Conservation (phyloP, 2,113 vertebrate genomes). For the Pipra filicauda region DNA sequence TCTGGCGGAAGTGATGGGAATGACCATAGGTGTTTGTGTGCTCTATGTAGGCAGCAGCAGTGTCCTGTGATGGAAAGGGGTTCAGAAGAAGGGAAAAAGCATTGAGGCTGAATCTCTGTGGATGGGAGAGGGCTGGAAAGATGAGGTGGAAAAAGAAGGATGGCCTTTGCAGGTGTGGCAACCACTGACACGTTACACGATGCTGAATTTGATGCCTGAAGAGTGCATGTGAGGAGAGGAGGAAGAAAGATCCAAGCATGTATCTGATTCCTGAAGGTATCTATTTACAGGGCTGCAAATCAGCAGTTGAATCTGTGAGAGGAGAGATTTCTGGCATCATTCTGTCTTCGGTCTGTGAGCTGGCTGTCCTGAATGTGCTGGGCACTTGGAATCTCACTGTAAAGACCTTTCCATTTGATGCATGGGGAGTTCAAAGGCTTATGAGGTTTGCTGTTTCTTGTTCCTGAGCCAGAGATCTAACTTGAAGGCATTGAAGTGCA, state of each 20-base stretch:
- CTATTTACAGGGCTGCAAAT: background rate
- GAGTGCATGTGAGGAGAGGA: background rate
- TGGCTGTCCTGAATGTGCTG: background rate
- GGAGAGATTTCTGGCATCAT: background rate
- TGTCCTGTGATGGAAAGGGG: background rate
- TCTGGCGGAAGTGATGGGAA: rapidly evolving
- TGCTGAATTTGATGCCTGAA: background rate
- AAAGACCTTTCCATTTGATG: background rate
- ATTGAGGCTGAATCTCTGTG: background rate
- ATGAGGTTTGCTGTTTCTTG: background rate
- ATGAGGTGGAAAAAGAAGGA: background rate
- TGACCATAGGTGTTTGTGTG: background rate
- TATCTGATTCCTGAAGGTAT: background rate
- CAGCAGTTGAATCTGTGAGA: background rate
- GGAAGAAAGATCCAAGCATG: background rate
- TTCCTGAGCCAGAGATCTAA: background rate
- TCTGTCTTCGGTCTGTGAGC: background rate
- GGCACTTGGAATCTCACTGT: background rate
- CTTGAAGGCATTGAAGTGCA: background rate
- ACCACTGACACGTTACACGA: rapidly evolving
- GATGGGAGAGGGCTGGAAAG: background rate
- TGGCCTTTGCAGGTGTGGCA: background rate
- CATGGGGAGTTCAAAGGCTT: background rate
- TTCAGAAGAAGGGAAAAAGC: background rate
- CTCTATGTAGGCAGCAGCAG: background rate